Conservation (phyloP, 2,888 invertebrate genomes). For the Leptarthrus brevirostris region DNA sequence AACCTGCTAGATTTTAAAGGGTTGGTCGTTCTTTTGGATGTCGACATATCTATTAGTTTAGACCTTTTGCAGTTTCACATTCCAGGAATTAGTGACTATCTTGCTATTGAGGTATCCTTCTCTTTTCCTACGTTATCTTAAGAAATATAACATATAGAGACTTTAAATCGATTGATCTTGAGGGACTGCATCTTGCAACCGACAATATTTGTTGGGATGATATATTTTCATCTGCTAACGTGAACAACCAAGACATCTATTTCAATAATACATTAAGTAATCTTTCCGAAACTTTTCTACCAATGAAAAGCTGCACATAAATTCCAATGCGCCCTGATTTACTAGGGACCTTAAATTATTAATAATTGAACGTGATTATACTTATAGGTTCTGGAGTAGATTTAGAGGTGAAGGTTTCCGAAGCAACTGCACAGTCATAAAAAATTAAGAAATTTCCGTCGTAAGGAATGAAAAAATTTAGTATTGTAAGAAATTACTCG, state of each 20-base stretch:
- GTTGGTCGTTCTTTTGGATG: not conserved
- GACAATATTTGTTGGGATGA: not conserved
- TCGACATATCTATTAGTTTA: not conserved
- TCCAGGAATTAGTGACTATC: not conserved
- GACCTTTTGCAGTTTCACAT: not conserved
- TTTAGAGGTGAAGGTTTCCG: no score
- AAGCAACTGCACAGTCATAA: not conserved
- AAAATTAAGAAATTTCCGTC: not conserved
- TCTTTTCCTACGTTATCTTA: not conserved
- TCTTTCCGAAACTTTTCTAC: no score
- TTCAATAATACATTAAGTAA: no score
- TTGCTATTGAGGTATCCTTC: not conserved
- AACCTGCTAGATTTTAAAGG: not conserved
- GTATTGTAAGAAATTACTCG: not conserved
- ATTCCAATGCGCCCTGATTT: no score
- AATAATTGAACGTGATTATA: no score
- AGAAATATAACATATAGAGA: not conserved
- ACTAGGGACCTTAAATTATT: no score
- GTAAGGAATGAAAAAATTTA: not conserved
- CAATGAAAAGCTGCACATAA: no score
- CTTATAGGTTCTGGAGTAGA: no score
- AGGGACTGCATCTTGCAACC: no score
- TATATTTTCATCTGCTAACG: not conserved
- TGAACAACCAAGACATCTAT: no score
- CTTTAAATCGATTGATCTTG: no score